A percentile compares a stretch with the other conserved stretches of the same genome.
phyloP scores from a whole-genome alignment of 2,888 invertebrate species.

The Antheraea yamamai region DNA sequence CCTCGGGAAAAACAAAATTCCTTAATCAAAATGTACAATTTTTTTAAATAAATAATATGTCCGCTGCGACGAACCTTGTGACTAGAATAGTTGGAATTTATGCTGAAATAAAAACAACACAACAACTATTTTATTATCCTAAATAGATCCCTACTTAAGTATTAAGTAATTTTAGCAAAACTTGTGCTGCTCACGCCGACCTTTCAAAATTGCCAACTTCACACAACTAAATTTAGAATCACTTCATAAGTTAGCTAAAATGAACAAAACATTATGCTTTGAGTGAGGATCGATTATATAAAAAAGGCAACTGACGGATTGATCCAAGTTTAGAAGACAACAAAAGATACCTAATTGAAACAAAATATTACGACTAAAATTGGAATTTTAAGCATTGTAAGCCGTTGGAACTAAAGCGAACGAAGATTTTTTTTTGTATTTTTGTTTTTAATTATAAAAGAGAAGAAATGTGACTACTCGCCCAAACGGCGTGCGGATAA shows the following conservation, averaged over 20 bases:
- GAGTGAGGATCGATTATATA: constrained; percentile 31
- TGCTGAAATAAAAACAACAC: constrained; percentile 68
- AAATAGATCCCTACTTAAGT: constrained; percentile 55
- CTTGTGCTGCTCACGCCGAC: constrained; percentile 58
- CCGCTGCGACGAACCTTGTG: constrained; percentile 41
- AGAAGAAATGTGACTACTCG: constrained; percentile 20
- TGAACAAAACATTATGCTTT: neutral
- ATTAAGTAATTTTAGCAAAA: constrained; percentile 60
- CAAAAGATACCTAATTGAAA: constrained; percentile 67
- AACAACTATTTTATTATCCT: constrained; percentile 71
- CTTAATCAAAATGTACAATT: constrained; percentile 15
- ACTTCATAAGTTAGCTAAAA: neutral
- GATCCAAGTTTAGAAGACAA: constrained; percentile 61
- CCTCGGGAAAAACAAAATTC: too few species aligned
- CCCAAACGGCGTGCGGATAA: constrained; percentile 52
- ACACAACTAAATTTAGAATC: neutral
- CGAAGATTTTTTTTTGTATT: constrained; percentile 43
- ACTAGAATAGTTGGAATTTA: constrained; percentile 65
- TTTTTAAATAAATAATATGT: constrained; percentile 32
- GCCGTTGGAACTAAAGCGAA: constrained; percentile 60
- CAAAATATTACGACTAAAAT: constrained; percentile 51
- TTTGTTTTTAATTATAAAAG: constrained; percentile 38
- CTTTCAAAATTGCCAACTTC: constrained; percentile 7
- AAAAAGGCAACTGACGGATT: constrained; percentile 70
- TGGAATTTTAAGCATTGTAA: constrained; percentile 56